A percentile compares a stretch with the other conserved stretches of the same genome.
Evolutionary conservation across 1,140 invertebrate genomes (phyloP).

Genomic region (Caenorhabditis remanei): DNA sequence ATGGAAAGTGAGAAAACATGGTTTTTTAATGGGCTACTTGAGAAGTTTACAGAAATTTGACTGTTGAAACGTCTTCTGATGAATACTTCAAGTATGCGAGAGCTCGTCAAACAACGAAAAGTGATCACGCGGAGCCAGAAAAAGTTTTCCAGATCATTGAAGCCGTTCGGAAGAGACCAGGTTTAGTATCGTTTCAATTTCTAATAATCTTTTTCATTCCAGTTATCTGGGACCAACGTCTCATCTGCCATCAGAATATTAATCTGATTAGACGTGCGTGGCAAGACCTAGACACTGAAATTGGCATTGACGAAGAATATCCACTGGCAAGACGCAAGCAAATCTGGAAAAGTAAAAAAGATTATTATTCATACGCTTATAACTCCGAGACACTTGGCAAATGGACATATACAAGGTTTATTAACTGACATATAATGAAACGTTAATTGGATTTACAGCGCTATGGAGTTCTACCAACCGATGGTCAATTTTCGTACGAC

Average conservation of each 20-base stretch:
- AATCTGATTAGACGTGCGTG: background rate
- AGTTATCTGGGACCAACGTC: constrained; percentile 45
- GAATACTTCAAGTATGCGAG: constrained; percentile 18
- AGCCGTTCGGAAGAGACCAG: constrained; percentile 13
- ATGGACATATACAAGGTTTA: background rate
- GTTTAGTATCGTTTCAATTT: background rate
- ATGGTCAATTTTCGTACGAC: constrained; percentile 28
- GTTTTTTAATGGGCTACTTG: background rate
- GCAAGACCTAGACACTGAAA: background rate
- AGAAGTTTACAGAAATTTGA: background rate
- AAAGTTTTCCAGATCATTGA: background rate
- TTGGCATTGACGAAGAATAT: constrained; percentile 19
- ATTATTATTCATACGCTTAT: background rate
- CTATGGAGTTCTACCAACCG: constrained; percentile 9
- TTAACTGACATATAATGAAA: background rate
- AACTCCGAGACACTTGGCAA: background rate
- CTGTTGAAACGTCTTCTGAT: background rate
- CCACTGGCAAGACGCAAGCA: constrained; percentile 40
- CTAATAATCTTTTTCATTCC: background rate
- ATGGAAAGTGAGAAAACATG: background rate
- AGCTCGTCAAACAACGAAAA: constrained; percentile 27
- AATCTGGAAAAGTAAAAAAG: constrained; percentile 52
- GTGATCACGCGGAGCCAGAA: constrained; percentile 17
- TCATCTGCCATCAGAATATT: background rate
- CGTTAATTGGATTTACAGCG: background rate